These are phyloP conservation scores for Procambarus virginalis DNA, from an alignment of 1,140 invertebrate genomes.

Conservation along the genomic window DNA sequence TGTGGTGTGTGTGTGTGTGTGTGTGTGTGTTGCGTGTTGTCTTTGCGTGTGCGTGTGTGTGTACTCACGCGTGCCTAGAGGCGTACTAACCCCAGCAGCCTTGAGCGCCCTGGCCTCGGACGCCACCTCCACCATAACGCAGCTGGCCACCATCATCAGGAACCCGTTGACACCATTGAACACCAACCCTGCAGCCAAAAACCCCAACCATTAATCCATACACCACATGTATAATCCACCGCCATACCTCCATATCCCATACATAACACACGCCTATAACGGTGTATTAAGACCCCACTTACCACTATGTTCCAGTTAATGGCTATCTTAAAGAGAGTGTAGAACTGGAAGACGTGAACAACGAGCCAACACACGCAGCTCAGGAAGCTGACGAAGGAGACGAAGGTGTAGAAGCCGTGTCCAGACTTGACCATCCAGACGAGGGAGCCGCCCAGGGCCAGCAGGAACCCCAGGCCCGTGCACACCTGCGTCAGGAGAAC, in stretches of 20 bases:
- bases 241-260: no score
- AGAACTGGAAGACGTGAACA: slow-evolving; percentile 18
- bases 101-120: slow-evolving; percentile 29
- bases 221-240: no score
- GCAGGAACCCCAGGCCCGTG: slow-evolving; percentile 5
- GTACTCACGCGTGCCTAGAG: no score
- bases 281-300: background rate
- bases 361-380: slow-evolving; percentile 36
- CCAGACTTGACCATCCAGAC: slow-evolving; percentile 23
- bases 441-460: background rate
- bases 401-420: slow-evolving; percentile 33
- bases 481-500: background rate
- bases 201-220: background rate
- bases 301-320: slow-evolving; percentile 44
- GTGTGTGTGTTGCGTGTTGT: no score
- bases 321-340: slow-evolving; percentile 4
- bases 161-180: slow-evolving; percentile 25
- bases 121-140: slow-evolving; percentile 42
- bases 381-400: slow-evolving; percentile 25
- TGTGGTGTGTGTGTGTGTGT: no score
- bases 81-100: slow-evolving; percentile 40
- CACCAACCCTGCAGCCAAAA: slow-evolving; percentile 17
- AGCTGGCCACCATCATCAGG: slow-evolving; percentile 48
- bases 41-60: no score
- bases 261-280: no score